A percentile compares a stretch with the other conserved stretches of the same genome.
These are phyloP conservation scores for Coptotermes formosanus DNA, from an alignment of 1,140 invertebrate genomes.

Conservation along the genomic window DNA sequence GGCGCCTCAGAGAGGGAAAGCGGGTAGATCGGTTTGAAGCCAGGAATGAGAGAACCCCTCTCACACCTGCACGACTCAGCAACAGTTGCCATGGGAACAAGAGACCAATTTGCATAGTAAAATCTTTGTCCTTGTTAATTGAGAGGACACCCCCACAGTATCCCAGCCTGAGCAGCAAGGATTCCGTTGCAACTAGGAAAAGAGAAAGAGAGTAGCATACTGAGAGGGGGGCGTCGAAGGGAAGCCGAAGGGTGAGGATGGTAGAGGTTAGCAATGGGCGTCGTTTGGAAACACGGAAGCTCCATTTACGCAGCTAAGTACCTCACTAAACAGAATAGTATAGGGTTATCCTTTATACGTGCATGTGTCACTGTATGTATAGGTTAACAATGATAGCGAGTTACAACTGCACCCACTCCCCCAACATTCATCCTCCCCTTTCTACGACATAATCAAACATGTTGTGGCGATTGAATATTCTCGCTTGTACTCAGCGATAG, in stretches of 20 bases:
- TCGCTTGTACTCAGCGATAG: background rate
- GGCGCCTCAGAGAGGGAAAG: background rate
- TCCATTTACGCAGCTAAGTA: constrained; percentile 20
- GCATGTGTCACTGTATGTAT: background rate
- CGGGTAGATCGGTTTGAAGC: background rate
- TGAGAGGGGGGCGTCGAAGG: background rate
- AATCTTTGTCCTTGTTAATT: constrained; percentile 30
- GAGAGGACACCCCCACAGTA: constrained; percentile 1
- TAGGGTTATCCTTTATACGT: constrained; percentile 13
- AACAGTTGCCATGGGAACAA: constrained; percentile 24
- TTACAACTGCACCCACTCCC: background rate
- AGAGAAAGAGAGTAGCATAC: background rate
- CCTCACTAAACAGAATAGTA: constrained; percentile 5
- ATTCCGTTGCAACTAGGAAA: background rate
- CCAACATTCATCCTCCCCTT: background rate
- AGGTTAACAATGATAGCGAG: background rate
- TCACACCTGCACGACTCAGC: constrained; percentile 24
- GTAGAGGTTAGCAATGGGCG: constrained; percentile 18
- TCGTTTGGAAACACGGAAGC: constrained; percentile 17
- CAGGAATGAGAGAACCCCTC: background rate
- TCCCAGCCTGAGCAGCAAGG: background rate
- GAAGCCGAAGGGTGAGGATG: background rate
- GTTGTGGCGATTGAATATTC: constrained; percentile 12
- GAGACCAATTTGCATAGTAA: constrained; percentile 30
- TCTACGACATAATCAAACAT: constrained; percentile 16